Conservation (phyloP, 2,888 invertebrate species). For the Rosalia funebris region DNA sequence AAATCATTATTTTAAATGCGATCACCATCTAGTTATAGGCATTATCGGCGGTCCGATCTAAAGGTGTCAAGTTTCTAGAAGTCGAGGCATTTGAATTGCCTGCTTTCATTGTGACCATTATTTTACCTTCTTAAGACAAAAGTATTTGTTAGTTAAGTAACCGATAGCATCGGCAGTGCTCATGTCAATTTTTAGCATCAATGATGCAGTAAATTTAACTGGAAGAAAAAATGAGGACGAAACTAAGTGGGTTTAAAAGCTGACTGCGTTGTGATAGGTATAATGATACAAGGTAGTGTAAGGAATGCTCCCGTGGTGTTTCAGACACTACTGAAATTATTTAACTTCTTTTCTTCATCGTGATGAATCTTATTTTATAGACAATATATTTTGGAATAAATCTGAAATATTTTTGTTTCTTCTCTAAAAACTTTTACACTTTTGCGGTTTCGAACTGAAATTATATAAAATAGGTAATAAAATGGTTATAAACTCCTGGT, state of each 20-base stretch:
- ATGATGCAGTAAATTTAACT: conserved; percentile 37
- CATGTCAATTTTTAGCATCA: conserved; percentile 37
- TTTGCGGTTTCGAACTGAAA: no score
- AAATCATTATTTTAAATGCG: conserved; percentile 40
- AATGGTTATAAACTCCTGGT: no score
- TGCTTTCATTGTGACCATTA: conserved; percentile 43
- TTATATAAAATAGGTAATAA: no score
- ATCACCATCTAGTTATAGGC: conserved; percentile 40
- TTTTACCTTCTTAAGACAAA: conserved; percentile 45
- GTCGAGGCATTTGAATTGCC: conserved; percentile 38
- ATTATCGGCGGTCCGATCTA: conserved; percentile 42
- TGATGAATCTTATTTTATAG: no score
- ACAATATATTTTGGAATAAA: no score
- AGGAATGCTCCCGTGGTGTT: no score
- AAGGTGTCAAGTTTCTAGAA: conserved; percentile 42
- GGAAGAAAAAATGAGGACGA: conserved; percentile 35
- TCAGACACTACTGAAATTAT: no score
- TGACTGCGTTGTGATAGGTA: background rate
- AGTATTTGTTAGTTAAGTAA: conserved; percentile 38
- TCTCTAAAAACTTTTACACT: no score
- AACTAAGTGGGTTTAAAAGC: conserved; percentile 5
- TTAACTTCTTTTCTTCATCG: no score
- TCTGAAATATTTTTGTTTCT: no score
- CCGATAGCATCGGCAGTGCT: conserved; percentile 34
- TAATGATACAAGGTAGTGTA: no score